Evolutionary conservation across 2,113 vertebrate species (phyloP).

Genomic region (Indicator maculatus): DNA sequence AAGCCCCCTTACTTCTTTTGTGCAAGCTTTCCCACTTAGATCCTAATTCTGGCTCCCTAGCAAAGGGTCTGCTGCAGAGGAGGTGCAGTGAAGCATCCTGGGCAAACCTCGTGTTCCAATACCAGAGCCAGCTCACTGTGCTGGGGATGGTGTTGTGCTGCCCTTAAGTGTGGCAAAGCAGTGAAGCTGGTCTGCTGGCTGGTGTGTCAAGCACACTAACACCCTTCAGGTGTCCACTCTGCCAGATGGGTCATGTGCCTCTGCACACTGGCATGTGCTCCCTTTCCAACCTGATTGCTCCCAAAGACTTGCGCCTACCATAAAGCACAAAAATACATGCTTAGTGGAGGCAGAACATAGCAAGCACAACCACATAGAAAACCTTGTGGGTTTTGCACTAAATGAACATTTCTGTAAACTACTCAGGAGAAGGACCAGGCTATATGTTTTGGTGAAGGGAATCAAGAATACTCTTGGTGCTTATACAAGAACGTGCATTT

Average conservation of each 20-base stretch:
- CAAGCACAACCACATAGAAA: neutral
- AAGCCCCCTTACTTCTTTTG: constrained; percentile 16
- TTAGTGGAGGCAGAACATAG: neutral
- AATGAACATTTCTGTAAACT: accelerated
- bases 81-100: neutral
- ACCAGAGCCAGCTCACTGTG: neutral
- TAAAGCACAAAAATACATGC: neutral
- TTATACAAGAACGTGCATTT: neutral
- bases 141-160: neutral
- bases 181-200: neutral
- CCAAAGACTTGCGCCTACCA: neutral
- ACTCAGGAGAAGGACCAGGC: neutral
- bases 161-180: neutral
- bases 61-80: neutral
- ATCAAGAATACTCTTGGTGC: neutral
- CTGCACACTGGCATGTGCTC: neutral
- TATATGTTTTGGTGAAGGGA: neutral
- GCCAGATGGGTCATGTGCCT: accelerated
- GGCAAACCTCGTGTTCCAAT: neutral
- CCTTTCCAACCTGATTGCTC: neutral
- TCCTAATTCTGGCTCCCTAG: neutral
- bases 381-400: neutral
- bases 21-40: constrained; percentile 37
- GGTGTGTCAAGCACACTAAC: neutral
- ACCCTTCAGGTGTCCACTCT: neutral